A percentile compares a stretch with the other conserved stretches of the same genome.
phyloP scores from a whole-genome alignment of 2,888 invertebrate species.

The Amiota minor region DNA sequence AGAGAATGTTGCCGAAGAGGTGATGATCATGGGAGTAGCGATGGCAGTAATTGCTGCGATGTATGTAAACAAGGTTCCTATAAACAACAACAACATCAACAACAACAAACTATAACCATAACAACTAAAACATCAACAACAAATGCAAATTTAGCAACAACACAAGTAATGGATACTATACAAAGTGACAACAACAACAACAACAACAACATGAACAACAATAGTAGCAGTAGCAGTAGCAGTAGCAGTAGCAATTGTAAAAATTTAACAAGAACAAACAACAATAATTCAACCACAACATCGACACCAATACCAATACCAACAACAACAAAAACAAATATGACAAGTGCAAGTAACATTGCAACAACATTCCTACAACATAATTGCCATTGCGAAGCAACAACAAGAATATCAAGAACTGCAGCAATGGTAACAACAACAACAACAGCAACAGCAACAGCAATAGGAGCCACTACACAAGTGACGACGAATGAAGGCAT shows the following conservation, averaged over 20 bases:
- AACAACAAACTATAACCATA: constrained; percentile 15
- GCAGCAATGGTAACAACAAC: not conserved
- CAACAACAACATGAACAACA: constrained; percentile 7
- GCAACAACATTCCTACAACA: constrained; percentile 46
- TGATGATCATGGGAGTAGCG: too few relatives aligned
- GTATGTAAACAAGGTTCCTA: constrained; percentile 6
- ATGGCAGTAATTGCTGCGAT: too few relatives aligned
- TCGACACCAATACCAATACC: too few relatives aligned
- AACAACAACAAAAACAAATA: constrained; percentile 5
- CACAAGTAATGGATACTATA: not conserved
- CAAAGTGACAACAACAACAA: constrained; percentile 22
- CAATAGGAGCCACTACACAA: constrained; percentile 27
- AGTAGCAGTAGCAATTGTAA: not conserved
- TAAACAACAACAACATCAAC: constrained; percentile 27
- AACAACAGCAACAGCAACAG: constrained; percentile 28
- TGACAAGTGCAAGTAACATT: not conserved
- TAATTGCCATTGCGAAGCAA: constrained; percentile 11
- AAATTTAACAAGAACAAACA: constrained; percentile 2
- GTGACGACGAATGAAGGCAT: too few relatives aligned
- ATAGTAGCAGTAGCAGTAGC: constrained; percentile 13
- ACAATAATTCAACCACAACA: constrained; percentile 7
- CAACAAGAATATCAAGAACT: not conserved
- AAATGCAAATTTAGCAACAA: constrained; percentile 36
- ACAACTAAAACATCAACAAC: constrained; percentile 28
- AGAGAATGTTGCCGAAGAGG: too few relatives aligned